Percentiles rank a stretch among this genome's conserved stretches.
phyloP scores from a whole-genome alignment of 2,797 vertebrate species.

The Macroramphosus scolopax region DNA sequence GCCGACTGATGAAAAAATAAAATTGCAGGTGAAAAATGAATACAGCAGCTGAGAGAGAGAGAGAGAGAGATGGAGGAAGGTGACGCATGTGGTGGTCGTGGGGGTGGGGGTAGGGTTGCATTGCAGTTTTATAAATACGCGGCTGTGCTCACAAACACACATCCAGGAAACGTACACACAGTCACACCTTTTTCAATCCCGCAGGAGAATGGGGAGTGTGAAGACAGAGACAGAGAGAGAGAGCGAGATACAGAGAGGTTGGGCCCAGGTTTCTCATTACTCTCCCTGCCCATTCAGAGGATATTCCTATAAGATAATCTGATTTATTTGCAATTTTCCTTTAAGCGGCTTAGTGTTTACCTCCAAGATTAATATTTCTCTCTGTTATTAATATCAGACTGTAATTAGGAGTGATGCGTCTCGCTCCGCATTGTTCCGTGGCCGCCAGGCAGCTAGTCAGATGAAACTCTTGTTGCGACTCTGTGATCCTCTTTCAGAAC shows the following conservation, averaged over 20 bases:
- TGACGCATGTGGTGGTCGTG: slow-evolving; percentile 13
- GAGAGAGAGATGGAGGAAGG: slow-evolving; percentile 16
- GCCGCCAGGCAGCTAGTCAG: slow-evolving; percentile 59
- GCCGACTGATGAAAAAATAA: slow-evolving; percentile 80
- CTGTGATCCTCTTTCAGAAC: slow-evolving; percentile 52
- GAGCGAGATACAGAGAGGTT: slow-evolving; percentile 25
- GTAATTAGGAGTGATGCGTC: slow-evolving; percentile 76
- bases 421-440: slow-evolving; percentile 44
- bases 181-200: slow-evolving; percentile 66
- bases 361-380: slow-evolving; percentile 79
- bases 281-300: slow-evolving; percentile 67
- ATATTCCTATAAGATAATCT: slow-evolving; percentile 79
- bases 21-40: slow-evolving; percentile 84
- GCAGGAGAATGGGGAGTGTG: slow-evolving; percentile 44
- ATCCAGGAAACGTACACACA: slow-evolving; percentile 48
- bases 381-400: slow-evolving; percentile 78
- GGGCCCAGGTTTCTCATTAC: slow-evolving; percentile 72
- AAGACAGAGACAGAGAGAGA: slow-evolving; percentile 42
- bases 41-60: slow-evolving; percentile 52
- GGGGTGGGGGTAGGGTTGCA: slow-evolving; percentile 2
- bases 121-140: slow-evolving; percentile 59
- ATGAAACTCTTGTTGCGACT: slow-evolving; percentile 55
- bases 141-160: slow-evolving; percentile 55
- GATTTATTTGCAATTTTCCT: slow-evolving; percentile 81
- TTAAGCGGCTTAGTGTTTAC: slow-evolving; percentile 80